phyloP scores from a whole-genome alignment of 1,140 invertebrate species.

The Potamilus streckersoni region DNA sequence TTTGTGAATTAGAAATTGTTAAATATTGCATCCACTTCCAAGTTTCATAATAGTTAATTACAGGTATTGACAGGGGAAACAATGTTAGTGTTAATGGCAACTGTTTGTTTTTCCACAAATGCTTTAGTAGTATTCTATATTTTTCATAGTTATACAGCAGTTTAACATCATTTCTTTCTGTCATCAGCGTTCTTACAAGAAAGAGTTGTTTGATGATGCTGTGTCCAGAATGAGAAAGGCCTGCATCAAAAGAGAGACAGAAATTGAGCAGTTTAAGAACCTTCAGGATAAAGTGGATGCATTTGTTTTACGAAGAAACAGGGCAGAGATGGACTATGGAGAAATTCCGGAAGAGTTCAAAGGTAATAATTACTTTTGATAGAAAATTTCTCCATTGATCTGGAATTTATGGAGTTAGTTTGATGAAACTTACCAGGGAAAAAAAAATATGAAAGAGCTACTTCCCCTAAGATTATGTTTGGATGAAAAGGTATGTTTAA shows the following conservation, averaged over 20 bases:
- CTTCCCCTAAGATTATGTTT: too few species aligned
- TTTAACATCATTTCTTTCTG: conserved; percentile 5
- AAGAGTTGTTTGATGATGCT: conserved; percentile 92
- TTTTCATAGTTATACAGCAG: conserved; percentile 7
- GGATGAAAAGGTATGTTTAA: too few species aligned
- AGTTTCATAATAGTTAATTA: too few species aligned
- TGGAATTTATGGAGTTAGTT: too few species aligned
- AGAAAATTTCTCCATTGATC: too few species aligned
- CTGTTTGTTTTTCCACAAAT: neutral
- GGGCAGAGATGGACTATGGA: conserved; percentile 82
- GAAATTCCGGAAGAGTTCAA: conserved; percentile 98
- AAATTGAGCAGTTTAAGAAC: conserved; percentile 83
- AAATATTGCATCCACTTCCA: too few species aligned
- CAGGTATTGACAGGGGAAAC: too few species aligned
- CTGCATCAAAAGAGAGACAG: conserved; percentile 83
- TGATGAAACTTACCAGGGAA: too few species aligned
- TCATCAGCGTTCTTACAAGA: conserved; percentile 88
- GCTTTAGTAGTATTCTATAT: neutral
- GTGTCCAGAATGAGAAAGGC: conserved; percentile 82
- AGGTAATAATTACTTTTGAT: conserved; percentile 65
- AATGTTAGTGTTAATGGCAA: too few species aligned
- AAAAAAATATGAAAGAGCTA: too few species aligned
- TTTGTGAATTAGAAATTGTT: too few species aligned
- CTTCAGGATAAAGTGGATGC: conserved; percentile 85
- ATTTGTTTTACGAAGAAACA: conserved; percentile 80